Evolutionary conservation across 2,113 vertebrate genomes (phyloP), one percentile per base, ranked within the genome.

Genomic region (Euleptes europaea): DNA sequence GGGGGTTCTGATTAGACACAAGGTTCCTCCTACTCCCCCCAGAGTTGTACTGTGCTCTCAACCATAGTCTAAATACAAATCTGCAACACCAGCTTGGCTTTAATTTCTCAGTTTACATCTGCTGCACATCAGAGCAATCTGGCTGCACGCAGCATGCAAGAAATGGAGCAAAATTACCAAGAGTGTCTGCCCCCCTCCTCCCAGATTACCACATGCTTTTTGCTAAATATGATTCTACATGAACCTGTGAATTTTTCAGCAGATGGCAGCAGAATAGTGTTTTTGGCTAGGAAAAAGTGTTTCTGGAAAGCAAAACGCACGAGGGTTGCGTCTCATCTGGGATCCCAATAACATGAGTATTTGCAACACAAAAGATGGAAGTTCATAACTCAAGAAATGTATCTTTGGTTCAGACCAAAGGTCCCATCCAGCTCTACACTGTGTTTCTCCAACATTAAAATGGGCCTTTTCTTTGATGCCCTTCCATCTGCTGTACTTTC

Each of bases 31-130:
- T 23, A 2, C n/a, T 83, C 83, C 40, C 72, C 91, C 89, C 85
- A 73, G 26, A 75, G 78, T 75, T 77, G 91, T 51, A 26, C 66
- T 73, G 63, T 82, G 77, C 88, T 91, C 92, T 90, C 83, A 91
- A 13, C 85, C 90, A 84, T 78, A 87, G 82, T 89, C 89, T 84
- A 84, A 92, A 89, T 66, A 92, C 35, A 87, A 71, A 93, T 89
- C 79, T 71, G 3, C 82, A 92, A 90, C 66, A 85, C 42, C 86
- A 86, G 89, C 91, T 91, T 88, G 76, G 88, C 88, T 93, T 95
- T 88, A 89, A 92, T 92, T 91, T 92, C 88, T 89, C 83, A 86
- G 80, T 90, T 78, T 91, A 91, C 87, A 88, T 91, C 91, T 95
- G 93, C 94, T 83, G 89, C 84, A 83, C 57, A n/a, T 91, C 90